Base-by-base conservation (phyloP, 1,140 invertebrate species). In the Sitophilus oryzae region DNA sequence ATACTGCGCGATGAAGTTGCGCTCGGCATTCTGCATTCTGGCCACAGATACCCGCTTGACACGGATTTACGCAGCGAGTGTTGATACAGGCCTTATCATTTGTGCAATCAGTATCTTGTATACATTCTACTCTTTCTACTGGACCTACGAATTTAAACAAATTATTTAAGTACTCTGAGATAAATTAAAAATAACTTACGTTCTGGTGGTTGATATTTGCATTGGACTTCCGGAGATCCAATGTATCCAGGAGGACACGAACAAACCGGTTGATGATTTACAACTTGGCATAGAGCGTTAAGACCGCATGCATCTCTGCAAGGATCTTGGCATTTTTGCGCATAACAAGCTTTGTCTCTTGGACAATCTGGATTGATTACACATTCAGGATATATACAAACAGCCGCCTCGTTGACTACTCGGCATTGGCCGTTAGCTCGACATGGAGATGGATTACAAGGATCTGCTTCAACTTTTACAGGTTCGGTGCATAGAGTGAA, bases 51-150 rank as follows among this genome's bases (percentile, higher is more conserved):
- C 70, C 73, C 54, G 75, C 75, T 15, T 70, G 66, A 65, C 91
- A 94, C n/a, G 91, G 89, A 70, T 88, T 82, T 37, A 79, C 74
- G 62, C 91, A 94, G 47, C 73, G 78, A 52, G 83, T 75, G 66
- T 90, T 85, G 16, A 88, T 81, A 66, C 92, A 95, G 9, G 90
- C 84, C 63, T 89, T 85, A 61, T 89, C 82, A 56, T 89, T 88
- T 0, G 84, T 77, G 68, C 92, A 95, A n/a, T 94, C 86, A 0
- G 76, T 76, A 67, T 93, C 88, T 52, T 78, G 77, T 19, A 73
- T 74, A 69, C 91, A 94, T 73, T 93, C 90, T 5, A 87, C 85
- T 70, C 76, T 79, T 1, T 84, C 81, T 59, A 73, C 73, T 64
- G 74, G 62, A 69, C 63, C 53, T 62, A 36, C 11, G 14, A 22